phyloP scores from a whole-genome alignment of 2,888 invertebrate genomes.

The Papilio demoleus region DNA sequence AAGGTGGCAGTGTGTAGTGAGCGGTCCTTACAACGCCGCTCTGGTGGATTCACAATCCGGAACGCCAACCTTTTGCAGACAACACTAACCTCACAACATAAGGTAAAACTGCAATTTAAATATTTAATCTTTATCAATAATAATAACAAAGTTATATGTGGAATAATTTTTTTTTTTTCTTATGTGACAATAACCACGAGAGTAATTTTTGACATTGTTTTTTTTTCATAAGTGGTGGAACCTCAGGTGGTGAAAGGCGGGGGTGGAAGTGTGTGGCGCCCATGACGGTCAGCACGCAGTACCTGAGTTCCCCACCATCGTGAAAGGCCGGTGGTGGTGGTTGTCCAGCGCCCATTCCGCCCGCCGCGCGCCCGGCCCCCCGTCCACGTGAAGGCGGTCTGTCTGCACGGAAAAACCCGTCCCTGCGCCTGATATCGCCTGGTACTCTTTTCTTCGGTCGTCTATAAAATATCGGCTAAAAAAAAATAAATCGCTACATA shows the following conservation, averaged over 20 bases:
- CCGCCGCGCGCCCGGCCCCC: conserved; percentile 49
- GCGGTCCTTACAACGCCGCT: conserved; percentile 85
- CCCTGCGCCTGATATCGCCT: conserved; percentile 46
- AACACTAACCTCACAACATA: conserved; percentile 86
- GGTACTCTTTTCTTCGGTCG: conserved; percentile 46
- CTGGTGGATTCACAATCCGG: conserved; percentile 86
- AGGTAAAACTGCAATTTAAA: too few relatives aligned
- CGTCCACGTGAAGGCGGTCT: conserved; percentile 50
- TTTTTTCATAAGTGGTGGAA: conserved; percentile 71
- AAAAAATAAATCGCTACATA: too few relatives aligned
- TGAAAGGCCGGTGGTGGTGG: conserved; percentile 89
- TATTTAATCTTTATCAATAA: too few relatives aligned
- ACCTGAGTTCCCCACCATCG: conserved; percentile 84
- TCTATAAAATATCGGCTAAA: too few relatives aligned
- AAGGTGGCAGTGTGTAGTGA: conserved; percentile 68
- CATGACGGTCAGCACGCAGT: conserved; percentile 87
- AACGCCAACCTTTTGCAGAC: conserved; percentile 85
- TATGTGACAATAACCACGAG: too few relatives aligned
- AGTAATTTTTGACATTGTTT: neutral
- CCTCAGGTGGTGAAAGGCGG: conserved; percentile 83
- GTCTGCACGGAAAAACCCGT: conserved; percentile 42
- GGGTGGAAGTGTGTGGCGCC: conserved; percentile 83
- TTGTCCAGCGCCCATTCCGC: conserved; percentile 65
- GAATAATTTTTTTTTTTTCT: too few relatives aligned
- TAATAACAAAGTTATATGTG: neutral